These are phyloP conservation scores for Aulostomus chinensis DNA, from an alignment of 2,797 vertebrate genomes.

Conservation along the genomic window DNA sequence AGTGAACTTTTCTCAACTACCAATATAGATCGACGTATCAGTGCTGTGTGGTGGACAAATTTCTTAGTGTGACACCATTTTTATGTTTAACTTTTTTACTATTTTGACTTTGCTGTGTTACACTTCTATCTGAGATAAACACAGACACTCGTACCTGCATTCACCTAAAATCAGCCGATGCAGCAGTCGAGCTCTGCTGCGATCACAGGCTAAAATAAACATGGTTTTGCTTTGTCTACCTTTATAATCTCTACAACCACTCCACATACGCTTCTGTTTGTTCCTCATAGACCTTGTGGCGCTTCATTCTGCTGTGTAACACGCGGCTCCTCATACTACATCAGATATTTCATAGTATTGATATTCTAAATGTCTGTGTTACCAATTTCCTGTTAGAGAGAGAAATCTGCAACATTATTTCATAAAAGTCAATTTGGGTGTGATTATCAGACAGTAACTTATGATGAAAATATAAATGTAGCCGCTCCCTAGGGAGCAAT, in stretches of 20 bases:
- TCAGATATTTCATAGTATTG: no score
- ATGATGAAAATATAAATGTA: slow-evolving; percentile 19
- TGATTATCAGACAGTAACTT: slow-evolving; percentile 35
- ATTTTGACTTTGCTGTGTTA: neutral
- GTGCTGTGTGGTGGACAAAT: no score
- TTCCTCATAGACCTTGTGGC: neutral
- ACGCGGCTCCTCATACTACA: no score
- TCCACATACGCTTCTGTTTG: neutral
- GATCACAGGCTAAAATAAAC: slow-evolving; percentile 19
- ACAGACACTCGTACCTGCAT: neutral
- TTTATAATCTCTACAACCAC: neutral
- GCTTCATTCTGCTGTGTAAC: no score
- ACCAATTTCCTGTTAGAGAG: slow-evolving; percentile 16
- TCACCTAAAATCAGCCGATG: neutral
- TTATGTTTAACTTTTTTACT: neutral
- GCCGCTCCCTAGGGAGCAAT: slow-evolving; percentile 29
- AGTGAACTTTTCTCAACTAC: no score
- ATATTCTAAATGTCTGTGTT: no score
- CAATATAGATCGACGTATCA: no score
- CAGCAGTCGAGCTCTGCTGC: neutral
- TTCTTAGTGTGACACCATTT: no score
- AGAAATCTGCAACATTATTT: slow-evolving; percentile 14
- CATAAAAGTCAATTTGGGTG: slow-evolving; percentile 21
- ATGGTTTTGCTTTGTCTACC: slow-evolving; percentile 20
- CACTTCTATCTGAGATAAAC: no score